These are phyloP conservation scores for Hybognathus amarus DNA, from an alignment of 2,797 vertebrate genomes.

Conservation along the genomic window DNA sequence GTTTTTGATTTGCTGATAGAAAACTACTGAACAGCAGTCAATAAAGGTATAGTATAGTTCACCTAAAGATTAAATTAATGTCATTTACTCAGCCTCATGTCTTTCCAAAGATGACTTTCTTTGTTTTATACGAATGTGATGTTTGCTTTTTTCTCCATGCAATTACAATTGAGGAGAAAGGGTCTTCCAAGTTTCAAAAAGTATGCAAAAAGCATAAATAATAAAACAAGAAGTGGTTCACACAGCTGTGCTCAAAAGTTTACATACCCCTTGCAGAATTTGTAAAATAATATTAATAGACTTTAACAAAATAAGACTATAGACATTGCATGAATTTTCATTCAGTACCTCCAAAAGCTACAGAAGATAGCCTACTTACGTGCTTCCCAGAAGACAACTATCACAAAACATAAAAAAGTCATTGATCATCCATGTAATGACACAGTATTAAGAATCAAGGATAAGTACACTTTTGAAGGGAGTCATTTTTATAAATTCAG, in stretches of 20 bases:
- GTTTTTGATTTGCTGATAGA: conserved; percentile 5
- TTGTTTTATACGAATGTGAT: not conserved
- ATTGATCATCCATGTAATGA: too few relatives aligned
- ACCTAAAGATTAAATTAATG: not conserved
- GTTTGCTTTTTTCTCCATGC: not conserved
- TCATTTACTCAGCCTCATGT: not conserved
- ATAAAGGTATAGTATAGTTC: not conserved
- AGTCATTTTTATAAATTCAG: not conserved
- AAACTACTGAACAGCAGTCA: not conserved
- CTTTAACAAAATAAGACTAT: not conserved
- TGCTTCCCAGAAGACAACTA: not conserved
- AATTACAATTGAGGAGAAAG: not conserved
- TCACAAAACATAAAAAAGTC: too few relatives aligned
- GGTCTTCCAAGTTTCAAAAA: not conserved
- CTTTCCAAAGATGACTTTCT: not conserved
- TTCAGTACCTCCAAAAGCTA: not conserved
- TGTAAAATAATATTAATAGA: not conserved
- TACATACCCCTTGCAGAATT: not conserved
- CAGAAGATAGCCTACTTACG: not conserved
- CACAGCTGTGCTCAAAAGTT: not conserved
- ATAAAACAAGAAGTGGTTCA: not conserved
- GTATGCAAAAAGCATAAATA: not conserved
- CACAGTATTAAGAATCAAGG: not conserved
- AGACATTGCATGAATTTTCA: not conserved
- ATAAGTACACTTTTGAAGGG: not conserved